Evolutionary conservation across 2,113 vertebrate species (phyloP).

Genomic region (Otis tarda): DNA sequence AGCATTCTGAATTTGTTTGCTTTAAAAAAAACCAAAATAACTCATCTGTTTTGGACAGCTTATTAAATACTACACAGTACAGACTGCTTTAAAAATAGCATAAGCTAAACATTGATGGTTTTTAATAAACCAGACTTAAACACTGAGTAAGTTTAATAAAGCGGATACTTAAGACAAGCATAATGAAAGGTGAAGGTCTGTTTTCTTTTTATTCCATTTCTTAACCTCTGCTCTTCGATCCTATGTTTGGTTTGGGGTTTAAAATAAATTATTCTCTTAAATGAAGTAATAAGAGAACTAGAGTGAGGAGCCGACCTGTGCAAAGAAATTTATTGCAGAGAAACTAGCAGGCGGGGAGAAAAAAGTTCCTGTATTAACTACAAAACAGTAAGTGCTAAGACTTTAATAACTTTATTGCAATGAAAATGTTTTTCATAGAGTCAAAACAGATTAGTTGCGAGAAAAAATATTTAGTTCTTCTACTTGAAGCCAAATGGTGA

Average conservation of each 20-base stretch:
- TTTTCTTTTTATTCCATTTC: slow-evolving; percentile 63
- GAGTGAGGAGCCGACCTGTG: slow-evolving; percentile 6
- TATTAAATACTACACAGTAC: background rate
- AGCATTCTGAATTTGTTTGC: slow-evolving; percentile 4
- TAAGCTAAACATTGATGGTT: slow-evolving; percentile 37
- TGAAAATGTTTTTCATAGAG: slow-evolving; percentile 62
- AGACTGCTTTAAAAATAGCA: slow-evolving; percentile 45
- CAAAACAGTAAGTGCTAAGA: slow-evolving; percentile 68
- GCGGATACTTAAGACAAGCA: slow-evolving; percentile 18
- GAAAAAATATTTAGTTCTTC: slow-evolving; percentile 60
- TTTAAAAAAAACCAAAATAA: background rate
- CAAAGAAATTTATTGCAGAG: slow-evolving; percentile 49
- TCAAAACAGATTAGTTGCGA: slow-evolving; percentile 63
- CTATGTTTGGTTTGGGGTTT: slow-evolving; percentile 50
- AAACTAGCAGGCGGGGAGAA: background rate
- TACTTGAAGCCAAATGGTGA: slow-evolving; percentile 37
- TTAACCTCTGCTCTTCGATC: slow-evolving; percentile 48
- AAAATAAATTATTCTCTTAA: slow-evolving; percentile 63
- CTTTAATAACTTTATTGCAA: slow-evolving; percentile 67
- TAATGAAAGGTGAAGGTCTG: slow-evolving; percentile 63
- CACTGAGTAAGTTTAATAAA: slow-evolving; percentile 50
- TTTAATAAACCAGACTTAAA: slow-evolving; percentile 66
- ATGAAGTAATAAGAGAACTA: slow-evolving; percentile 64
- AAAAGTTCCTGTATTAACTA: slow-evolving; percentile 48
- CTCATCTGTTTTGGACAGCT: background rate